phyloP scores from a whole-genome alignment of 2,797 vertebrate species.

The Gallinago nigripennis region DNA sequence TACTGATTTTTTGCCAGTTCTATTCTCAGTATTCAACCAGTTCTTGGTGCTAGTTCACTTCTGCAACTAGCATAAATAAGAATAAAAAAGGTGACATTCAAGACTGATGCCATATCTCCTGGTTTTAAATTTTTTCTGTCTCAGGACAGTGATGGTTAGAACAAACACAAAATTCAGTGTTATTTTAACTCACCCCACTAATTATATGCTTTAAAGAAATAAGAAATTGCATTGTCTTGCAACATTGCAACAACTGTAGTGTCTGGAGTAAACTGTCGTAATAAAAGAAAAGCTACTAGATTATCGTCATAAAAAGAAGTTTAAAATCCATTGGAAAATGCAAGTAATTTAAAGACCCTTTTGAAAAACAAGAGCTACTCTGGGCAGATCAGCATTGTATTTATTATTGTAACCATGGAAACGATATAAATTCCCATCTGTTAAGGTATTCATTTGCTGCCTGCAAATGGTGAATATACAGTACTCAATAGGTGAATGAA shows the following conservation, averaged over 20 bases:
- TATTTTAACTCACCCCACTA: not conserved
- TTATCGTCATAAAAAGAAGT: not conserved
- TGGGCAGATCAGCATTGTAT: slow-evolving; percentile 39
- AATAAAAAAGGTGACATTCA: not conserved
- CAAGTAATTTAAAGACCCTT: slow-evolving; percentile 27
- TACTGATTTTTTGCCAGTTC: not conserved
- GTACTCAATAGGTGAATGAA: slow-evolving; percentile 46
- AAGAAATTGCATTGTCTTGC: not conserved
- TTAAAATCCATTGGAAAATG: slow-evolving; percentile 38
- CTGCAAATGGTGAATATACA: slow-evolving; percentile 39
- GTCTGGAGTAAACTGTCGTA: not conserved
- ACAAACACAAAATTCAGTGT: not conserved
- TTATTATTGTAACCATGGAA: slow-evolving; percentile 68
- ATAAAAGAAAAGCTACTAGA: not conserved
- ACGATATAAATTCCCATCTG: slow-evolving; percentile 65
- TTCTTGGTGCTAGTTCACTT: not conserved
- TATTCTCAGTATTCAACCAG: not conserved
- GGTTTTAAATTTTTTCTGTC: not conserved
- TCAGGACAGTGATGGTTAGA: not conserved
- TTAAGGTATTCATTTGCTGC: slow-evolving; percentile 47
- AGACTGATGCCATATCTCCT: not conserved
- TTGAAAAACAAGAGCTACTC: slow-evolving; percentile 45
- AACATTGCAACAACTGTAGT: not conserved
- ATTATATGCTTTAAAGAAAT: not conserved
- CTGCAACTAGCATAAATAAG: not conserved